These are phyloP conservation scores for Pterocles orientalis DNA, from an alignment of 2,113 vertebrate genomes.

Conservation along the genomic window DNA sequence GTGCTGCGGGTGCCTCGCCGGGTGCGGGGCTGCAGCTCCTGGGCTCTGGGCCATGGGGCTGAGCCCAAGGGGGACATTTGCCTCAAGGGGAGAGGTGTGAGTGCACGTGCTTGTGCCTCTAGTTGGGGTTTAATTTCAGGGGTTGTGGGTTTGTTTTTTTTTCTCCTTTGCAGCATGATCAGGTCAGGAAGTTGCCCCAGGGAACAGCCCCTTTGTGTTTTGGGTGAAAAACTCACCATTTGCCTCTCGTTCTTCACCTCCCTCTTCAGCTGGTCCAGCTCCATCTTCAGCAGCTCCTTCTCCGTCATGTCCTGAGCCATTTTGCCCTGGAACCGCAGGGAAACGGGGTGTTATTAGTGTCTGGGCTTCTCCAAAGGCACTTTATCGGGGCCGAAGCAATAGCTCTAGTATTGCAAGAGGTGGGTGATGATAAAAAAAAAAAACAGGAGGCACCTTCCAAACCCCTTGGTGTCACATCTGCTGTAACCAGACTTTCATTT, in stretches of 20 bases:
- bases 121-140: neutral
- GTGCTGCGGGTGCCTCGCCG: rapidly evolving
- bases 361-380: neutral
- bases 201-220: rapidly evolving
- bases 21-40: rapidly evolving
- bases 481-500: neutral
- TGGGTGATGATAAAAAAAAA: neutral
- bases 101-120: rapidly evolving
- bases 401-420: rapidly evolving
- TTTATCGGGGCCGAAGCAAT: rapidly evolving
- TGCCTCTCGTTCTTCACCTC: conserved; percentile 88
- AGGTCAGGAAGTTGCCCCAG: neutral
- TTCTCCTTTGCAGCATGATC: rapidly evolving
- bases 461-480: neutral
- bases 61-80: rapidly evolving
- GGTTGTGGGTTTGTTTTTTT: neutral
- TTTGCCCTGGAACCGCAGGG: neutral
- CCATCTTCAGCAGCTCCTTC: conserved; percentile 89
- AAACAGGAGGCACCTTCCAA: neutral
- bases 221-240: conserved; percentile 74
- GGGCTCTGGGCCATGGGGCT: neutral
- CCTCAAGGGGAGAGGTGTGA: neutral
- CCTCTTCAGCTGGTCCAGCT: conserved; percentile 87
- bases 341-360: rapidly evolving
- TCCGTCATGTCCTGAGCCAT: conserved; percentile 89